Conservation (phyloP, 2,888 invertebrate genomes). For the Diadegma fenestrale region DNA sequence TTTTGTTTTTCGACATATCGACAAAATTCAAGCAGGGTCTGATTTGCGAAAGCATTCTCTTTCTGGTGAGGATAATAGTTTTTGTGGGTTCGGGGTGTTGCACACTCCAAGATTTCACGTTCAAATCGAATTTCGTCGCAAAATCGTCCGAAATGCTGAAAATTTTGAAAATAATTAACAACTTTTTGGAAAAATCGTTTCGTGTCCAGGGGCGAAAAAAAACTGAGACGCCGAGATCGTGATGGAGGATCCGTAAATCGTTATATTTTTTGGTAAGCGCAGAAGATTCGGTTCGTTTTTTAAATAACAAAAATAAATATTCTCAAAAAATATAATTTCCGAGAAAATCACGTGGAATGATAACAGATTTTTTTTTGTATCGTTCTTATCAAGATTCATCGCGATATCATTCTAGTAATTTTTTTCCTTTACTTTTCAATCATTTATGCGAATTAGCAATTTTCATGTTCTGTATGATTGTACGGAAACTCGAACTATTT, state of each 20-base stretch:
- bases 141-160: too few species aligned
- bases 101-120: too few species aligned
- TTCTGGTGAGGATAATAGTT: too few species aligned
- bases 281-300: background rate
- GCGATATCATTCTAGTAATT: background rate
- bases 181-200: too few species aligned
- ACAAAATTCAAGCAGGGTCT: too few species aligned
- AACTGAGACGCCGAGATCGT: background rate
- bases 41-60: too few species aligned
- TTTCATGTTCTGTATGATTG: background rate
- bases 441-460: background rate
- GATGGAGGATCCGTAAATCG: background rate
- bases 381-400: background rate
- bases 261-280: background rate
- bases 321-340: conserved; percentile 24
- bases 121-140: too few species aligned
- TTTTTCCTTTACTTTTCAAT: background rate
- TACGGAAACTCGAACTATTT: background rate
- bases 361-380: background rate
- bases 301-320: conserved; percentile 18
- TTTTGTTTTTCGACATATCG: too few species aligned
- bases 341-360: conserved; percentile 23
- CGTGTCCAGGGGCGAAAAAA: too few species aligned
- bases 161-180: too few species aligned
- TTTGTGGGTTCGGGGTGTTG: too few species aligned